Conservation (phyloP, 2,797 vertebrate genomes). For the Characodon lateralis region DNA sequence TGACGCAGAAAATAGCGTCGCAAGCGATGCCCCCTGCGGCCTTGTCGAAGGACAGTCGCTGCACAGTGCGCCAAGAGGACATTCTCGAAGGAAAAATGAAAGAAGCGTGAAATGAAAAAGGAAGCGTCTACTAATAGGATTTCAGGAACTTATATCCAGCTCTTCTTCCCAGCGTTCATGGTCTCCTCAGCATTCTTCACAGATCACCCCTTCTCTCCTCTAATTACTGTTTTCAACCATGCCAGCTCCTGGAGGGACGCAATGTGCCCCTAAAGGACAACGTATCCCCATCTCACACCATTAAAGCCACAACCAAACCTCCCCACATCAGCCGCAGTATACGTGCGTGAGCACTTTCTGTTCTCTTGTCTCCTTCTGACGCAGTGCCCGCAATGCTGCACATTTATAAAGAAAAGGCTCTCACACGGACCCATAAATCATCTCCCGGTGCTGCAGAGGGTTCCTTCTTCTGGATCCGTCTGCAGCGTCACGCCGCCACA, state of each 20-base stretch:
- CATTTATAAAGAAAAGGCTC: constrained; percentile 16
- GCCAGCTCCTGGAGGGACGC: background rate
- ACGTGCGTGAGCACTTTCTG: constrained; percentile 58
- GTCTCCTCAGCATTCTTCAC: constrained; percentile 54
- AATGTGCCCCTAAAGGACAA: constrained; percentile 24
- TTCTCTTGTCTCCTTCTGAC: constrained; percentile 68
- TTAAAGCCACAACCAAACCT: constrained; percentile 22
- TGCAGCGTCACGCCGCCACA: constrained; percentile 52
- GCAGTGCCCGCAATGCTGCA: constrained; percentile 65
- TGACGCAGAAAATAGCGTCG: constrained; percentile 77
- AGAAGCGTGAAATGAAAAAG: background rate
- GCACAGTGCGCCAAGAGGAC: constrained; percentile 43
- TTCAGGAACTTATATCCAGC: background rate
- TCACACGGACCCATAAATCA: constrained; percentile 1
- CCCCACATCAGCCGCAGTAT: constrained; percentile 43
- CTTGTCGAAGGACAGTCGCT: constrained; percentile 69
- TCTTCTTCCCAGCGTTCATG: constrained; percentile 21
- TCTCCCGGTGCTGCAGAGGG: constrained; percentile 17
- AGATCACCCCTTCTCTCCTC: background rate
- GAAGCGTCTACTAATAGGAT: background rate
- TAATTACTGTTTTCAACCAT: background rate
- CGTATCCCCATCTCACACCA: background rate
- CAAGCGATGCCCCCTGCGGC: constrained; percentile 69
- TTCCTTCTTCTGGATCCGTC: constrained; percentile 2
- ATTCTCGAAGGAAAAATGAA: constrained; percentile 9